Evolutionary conservation across 2,797 vertebrate species (phyloP), one percentile per base, ranked within the genome.

Genomic region (Oreochromis mossambicus): DNA sequence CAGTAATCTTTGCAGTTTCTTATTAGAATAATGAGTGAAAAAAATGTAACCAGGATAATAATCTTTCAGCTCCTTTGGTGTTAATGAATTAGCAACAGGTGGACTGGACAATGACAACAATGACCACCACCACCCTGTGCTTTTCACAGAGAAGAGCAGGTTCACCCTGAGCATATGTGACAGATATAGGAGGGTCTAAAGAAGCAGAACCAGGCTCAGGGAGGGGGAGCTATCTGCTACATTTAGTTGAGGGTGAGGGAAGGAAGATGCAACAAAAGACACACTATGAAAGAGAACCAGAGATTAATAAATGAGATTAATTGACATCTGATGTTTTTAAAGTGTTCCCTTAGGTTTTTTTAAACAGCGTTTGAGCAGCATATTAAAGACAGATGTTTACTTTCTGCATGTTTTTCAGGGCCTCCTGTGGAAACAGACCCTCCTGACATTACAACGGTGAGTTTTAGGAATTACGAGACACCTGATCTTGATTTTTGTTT

Each of bases 331-430:
- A 29, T 56, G 54, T 56, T 56, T 56, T 56, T 56, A 56, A 56
- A 29, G 54, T 29, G 24, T 29, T 56, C 24, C 13, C 54, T 55
- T 26, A 26, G 54, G 54, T 26, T 55, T 14, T 29, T 55, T 0
- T 15, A 55, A 29, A 55, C 13, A 55, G 3, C 2, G 0, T 56
- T 15, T 14, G 24, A 56, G 4, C 54, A 0, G 54, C 54, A 15
- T 29, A 56, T 56, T 5, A 56, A 56, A 56, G 13, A 56, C 24
- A 56, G 54, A 56, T 29, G 13, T 56, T 56, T 56, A 5, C 24
- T 29, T 8, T 1, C 29, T 29, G 24, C 26, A 0, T 26, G 21
- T 0, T 55, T 1, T 56, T 56, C 26, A 56, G 54, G 54, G 14
- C 54, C 54, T 29, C 26, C 55, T 15, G 24, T 56, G 8, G 55